Base-by-base conservation (phyloP, 2,113 vertebrate genomes). In the Morone saxatilis region DNA sequence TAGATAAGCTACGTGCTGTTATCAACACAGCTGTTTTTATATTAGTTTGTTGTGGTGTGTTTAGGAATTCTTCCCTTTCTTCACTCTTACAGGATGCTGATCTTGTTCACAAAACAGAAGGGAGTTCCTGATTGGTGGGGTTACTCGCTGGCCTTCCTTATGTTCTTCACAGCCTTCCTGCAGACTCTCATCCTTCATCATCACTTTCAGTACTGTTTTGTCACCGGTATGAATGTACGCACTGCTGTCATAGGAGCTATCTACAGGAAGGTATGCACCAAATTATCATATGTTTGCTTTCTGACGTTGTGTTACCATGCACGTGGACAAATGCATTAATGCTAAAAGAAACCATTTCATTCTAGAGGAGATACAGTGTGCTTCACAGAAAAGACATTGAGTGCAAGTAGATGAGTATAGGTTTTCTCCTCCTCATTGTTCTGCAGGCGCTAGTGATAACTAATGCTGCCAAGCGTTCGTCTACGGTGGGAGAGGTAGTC, bases 401-500 rank as follows among this genome's bases (percentile, higher is more conserved):
- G 54, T 5, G 31, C 22, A 47, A 2, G 31, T 47, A 31, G 8
- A 40, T 63, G 7, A 12, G 11, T 61, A 9, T 19, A 16, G 20
- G 31, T 69, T 48, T 56, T 65, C 1, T 60, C 14, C 12, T 0
- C 11, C 13, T 5, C 13, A 4, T 73, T 0, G 0, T 45, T 53
- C 22, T 81, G 43, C 76, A 99, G 98, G 94, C 98, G 0, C 93
- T 99, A 86, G 94, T 96, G 54, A 99, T 99, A 89, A 98, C 96
- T 1, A 99, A 97, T 16, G 94, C 97, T 0, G 98, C 97, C 2
- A 99, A 97, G 66, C 97, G 96, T 4, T 95, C 96, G 0, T 97
- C 97, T 4, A 98, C 98, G 0, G 94, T 99, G 59, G 98, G 98
- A 43, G 98, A 99, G 88, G 94, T 99, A 0, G 98, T 99, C 74